These are phyloP conservation scores for Conus ventricosus DNA, from an alignment of 1,140 invertebrate genomes.

Conservation along the genomic window DNA sequence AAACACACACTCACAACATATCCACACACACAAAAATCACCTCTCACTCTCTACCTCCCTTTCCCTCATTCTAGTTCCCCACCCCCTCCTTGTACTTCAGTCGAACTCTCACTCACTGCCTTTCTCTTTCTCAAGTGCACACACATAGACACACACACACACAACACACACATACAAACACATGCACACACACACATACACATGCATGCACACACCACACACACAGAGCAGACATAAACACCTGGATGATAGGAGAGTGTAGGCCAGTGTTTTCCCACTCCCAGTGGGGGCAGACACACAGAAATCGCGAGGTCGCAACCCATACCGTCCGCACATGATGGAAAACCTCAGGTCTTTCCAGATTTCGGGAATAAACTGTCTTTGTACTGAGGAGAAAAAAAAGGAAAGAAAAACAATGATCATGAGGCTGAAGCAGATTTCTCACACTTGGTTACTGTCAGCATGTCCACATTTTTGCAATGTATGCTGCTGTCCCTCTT, in stretches of 20 bases:
- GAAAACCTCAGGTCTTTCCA: constrained; percentile 72
- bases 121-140: neutral
- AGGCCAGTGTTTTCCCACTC: constrained; percentile 97
- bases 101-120: too few species aligned
- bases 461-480: too few species aligned
- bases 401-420: neutral
- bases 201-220: too few species aligned
- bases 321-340: constrained; percentile 54
- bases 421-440: too few species aligned
- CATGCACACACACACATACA: too few species aligned
- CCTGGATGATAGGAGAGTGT: constrained; percentile 92
- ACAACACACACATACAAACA: neutral
- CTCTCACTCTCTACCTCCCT: too few species aligned
- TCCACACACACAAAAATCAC: too few species aligned
- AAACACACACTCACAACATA: too few species aligned
- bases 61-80: too few species aligned
- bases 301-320: constrained; percentile 84
- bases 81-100: too few species aligned
- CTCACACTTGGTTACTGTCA: too few species aligned
- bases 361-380: constrained; percentile 87
- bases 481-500: too few species aligned
- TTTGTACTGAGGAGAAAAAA: constrained; percentile 83
- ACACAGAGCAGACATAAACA: constrained; percentile 33
- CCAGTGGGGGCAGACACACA: constrained; percentile 98
- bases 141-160: neutral